Conservation (phyloP, 2,888 invertebrate species). For the Macaria notata region DNA sequence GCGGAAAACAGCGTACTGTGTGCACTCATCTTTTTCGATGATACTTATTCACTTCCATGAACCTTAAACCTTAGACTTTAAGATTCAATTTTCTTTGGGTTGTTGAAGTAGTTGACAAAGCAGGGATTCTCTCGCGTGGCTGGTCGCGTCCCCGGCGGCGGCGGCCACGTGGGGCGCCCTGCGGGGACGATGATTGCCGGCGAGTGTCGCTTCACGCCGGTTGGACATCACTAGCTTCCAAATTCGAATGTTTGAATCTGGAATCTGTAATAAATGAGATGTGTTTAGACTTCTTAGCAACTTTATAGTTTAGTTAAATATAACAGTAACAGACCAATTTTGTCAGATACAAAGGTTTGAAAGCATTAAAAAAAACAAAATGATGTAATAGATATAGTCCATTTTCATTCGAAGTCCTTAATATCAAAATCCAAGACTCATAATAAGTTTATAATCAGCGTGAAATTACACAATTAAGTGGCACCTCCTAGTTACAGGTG, state of each 20-base stretch:
- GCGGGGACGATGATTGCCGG: constrained; percentile 68
- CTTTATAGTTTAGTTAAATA: too few relatives aligned
- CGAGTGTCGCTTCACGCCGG: constrained; percentile 72
- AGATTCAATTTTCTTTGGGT: constrained; percentile 27
- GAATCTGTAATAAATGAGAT: constrained; percentile 5
- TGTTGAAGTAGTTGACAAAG: constrained; percentile 43
- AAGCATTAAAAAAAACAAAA: too few relatives aligned
- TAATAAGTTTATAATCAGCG: constrained; percentile 44
- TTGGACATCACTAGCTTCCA: constrained; percentile 61
- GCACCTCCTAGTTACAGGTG: constrained; percentile 60
- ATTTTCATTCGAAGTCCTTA: too few relatives aligned
- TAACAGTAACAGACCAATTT: too few relatives aligned
- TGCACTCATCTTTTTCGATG: constrained; percentile 49
- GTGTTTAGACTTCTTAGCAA: too few relatives aligned
- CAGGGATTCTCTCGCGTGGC: constrained; percentile 59
- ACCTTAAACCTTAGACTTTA: constrained; percentile 23
- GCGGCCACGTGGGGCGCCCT: constrained; percentile 73
- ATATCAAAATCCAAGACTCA: too few relatives aligned
- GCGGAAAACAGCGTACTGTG: constrained; percentile 61
- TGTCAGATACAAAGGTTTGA: too few relatives aligned
- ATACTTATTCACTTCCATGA: constrained; percentile 10
- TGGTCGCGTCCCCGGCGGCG: constrained; percentile 54
- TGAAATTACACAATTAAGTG: constrained; percentile 63
- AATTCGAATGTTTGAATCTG: constrained; percentile 43
- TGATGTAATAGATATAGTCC: too few relatives aligned